Evolutionary conservation across 1,140 invertebrate genomes (phyloP).

Genomic region (Drosophila fuyamai): DNA sequence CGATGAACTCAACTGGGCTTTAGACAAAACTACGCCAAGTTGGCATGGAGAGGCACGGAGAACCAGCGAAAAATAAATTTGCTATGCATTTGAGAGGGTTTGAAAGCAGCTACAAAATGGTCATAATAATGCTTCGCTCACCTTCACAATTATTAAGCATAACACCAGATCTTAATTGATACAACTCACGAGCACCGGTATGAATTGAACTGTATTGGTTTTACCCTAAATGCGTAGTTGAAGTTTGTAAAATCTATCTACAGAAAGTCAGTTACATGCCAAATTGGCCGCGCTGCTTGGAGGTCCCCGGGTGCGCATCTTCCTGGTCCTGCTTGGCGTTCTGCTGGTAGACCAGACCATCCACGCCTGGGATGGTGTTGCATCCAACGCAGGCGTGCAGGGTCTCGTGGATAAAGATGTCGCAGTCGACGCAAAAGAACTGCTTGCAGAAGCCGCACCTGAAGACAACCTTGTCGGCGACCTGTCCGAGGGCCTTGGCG

Average conservation of each 20-base stretch:
- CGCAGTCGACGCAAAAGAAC: constrained; percentile 96
- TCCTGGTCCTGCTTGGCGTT: constrained; percentile 31
- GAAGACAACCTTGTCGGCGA: constrained; percentile 91
- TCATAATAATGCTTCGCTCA: constrained; percentile 24
- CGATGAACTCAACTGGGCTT: constrained; percentile 54
- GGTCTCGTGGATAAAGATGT: constrained; percentile 96
- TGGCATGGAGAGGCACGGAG: constrained; percentile 31
- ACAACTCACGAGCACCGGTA: constrained; percentile 13
- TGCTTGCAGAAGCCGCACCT: constrained; percentile 92
- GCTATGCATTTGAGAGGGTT: constrained; percentile 38
- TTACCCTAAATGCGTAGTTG: constrained; percentile 9
- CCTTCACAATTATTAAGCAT: constrained; percentile 19
- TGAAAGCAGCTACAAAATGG: constrained; percentile 18
- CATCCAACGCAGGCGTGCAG: constrained; percentile 98
- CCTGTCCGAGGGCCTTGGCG: constrained; percentile 87
- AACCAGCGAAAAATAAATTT: constrained; percentile 37
- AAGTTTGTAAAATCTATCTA: constrained; percentile 12
- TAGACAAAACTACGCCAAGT: constrained; percentile 45
- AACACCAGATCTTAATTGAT: constrained; percentile 29
- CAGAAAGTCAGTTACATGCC: constrained; percentile 35
- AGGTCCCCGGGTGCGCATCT: constrained; percentile 23
- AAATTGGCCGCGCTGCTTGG: constrained; percentile 56
- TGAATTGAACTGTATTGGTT: constrained; percentile 30
- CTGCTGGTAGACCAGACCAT: constrained; percentile 70
- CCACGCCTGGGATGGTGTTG: constrained; percentile 85